Evolutionary conservation across 1,140 invertebrate genomes (phyloP).

Genomic region (Bombyx mandarina): DNA sequence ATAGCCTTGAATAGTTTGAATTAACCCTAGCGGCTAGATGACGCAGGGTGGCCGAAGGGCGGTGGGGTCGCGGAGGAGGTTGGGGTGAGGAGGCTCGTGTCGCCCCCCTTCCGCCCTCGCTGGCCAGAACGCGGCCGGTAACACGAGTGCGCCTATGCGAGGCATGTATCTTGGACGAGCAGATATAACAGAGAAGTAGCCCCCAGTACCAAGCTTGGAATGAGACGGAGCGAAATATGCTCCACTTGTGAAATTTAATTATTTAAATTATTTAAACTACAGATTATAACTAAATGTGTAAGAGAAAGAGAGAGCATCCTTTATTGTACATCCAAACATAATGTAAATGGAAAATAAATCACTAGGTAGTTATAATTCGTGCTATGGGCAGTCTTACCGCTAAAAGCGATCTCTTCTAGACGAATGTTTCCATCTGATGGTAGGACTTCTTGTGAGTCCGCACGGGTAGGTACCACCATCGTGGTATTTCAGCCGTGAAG

Average conservation of each 20-base stretch:
- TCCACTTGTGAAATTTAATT: constrained; percentile 30
- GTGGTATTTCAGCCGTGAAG: no score
- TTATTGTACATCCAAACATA: no score
- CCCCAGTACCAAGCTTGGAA: constrained; percentile 57
- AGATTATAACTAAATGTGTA: no score
- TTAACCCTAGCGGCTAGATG: constrained; percentile 65
- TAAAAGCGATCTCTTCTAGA: no score
- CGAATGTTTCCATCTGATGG: no score
- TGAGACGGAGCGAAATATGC: constrained; percentile 18
- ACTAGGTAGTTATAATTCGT: no score
- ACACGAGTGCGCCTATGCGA: constrained; percentile 69
- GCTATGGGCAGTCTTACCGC: no score
- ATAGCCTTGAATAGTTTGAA: constrained; percentile 54
- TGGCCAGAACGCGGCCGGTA: constrained; percentile 59
- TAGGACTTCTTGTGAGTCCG: no score
- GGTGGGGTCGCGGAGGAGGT: constrained; percentile 16
- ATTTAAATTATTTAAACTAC: no score
- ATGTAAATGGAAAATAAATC: no score
- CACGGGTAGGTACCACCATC: no score
- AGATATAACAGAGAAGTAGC: constrained; percentile 70
- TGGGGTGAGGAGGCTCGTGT: constrained; percentile 15
- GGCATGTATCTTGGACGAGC: constrained; percentile 69
- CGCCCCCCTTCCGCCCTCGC: constrained; percentile 21
- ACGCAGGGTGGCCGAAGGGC: constrained; percentile 41
- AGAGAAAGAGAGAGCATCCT: no score